Evolutionary conservation across 2,797 vertebrate species (phyloP), one percentile per base, ranked within the genome.

Genomic region (Alfaro cultratus): DNA sequence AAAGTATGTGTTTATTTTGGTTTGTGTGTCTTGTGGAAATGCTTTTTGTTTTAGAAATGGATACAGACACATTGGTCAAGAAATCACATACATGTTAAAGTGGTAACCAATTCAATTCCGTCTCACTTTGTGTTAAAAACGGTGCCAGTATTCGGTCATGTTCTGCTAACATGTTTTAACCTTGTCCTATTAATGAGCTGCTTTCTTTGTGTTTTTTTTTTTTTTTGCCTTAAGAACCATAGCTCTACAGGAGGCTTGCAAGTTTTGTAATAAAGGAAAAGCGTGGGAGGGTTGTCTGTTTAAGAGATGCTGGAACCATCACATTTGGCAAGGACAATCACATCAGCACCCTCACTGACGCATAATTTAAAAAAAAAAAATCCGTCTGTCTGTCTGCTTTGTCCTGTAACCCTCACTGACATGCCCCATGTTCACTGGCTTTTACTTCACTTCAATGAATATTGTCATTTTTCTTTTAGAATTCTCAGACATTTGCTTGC

Each of bases 271-370:
- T 72, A 77, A 49, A 74, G 76, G 75, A 83, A 87, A 84, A 75
- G 80, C 57, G 10, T 81, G 85, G 73, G 77, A 79, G 75, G 83
- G 82, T 39, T 70, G 81, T 85, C 77, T 85, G 79, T 82, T 88
- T 86, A 75, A 80, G 73, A 88, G 86, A 88, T 83, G 77, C 81
- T 86, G 84, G 79, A 90, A 74, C 81, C 84, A 84, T 86, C 78
- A 16, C 53, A 81, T 81, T 83, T 77, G 77, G 85, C 88, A 80
- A 88, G 78, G 83, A 90, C 90, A 86, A 87, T 89, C 83, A 71
- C 83, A 85, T 87, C 85, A 81, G 86, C 88, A 79, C 49, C 62
- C 80, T 89, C 79, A 12, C 83, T 75, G 83, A 81, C 2, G 70
- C 78, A 76, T 83, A 76, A 82, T 86, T 86, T 78, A 41, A 1